Base-by-base conservation (phyloP, 2,113 vertebrate genomes). In the Panthera tigris region DNA sequence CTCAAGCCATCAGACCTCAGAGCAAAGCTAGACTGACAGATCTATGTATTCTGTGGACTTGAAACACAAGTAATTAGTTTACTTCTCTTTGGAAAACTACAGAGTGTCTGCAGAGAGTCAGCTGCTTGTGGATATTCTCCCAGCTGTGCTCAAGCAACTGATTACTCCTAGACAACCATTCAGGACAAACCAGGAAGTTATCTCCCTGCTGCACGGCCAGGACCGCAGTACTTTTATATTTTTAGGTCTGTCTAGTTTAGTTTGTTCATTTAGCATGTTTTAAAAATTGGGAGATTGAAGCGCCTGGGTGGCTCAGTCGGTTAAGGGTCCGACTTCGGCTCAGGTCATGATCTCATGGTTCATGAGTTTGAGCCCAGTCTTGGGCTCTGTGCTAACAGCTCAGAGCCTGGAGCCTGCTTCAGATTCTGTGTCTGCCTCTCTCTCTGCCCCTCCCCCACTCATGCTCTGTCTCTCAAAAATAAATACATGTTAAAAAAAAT, bases 241-340 rank as follows among this genome's bases (percentile, higher is more conserved):
- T 87, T 1, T 76, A 25, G 68, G 61, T 65, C n/a, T 74, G 0
- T 81, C 13, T 85, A 80, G 14, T 65, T 78, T 76, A 74, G 63
- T 92, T 97, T 89, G 29, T 82, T 95, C 79, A 48, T 82, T 73
- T 83, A 78, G 39, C 84, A 61, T 94, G 27, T 89, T 91, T 97
- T 52, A 61, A 82, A 88, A 86, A 23, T 71, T 76, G 29, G 23
- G 65, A 92, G 48, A 41, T 93, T 66, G 71, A 81, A 61, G 57
- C 21, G 19, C 21, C 57, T 61, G 19, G 57, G 57, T 23, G 21
- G 57, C 57, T 61, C 21, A 61, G 57, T 61, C 6, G 21, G 57
- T 61, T 19, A 61, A 61, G 57, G 5, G 18, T 61, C 57, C 7
- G 7, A 61, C 57, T 18, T 61, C 7, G 8, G 57, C 57, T 61